phyloP scores from a whole-genome alignment of 1,140 invertebrate species.

The Catajapyx aquilonaris region DNA sequence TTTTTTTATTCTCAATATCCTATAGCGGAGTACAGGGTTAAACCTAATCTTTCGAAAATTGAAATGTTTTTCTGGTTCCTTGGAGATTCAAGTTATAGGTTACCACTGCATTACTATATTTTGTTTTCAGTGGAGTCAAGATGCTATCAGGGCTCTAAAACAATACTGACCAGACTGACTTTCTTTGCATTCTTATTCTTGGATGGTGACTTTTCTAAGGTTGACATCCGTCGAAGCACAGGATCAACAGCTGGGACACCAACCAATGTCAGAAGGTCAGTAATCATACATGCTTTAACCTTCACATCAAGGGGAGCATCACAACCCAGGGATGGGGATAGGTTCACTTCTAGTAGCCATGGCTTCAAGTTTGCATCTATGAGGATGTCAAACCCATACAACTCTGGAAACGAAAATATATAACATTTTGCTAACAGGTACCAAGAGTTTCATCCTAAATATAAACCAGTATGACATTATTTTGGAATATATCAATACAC shows the following conservation, averaged over 20 bases:
- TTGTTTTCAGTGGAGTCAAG: too few species aligned
- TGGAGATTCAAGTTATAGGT: too few species aligned
- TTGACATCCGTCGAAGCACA: conserved; percentile 24
- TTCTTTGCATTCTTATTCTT: conserved; percentile 1
- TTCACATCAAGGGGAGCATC: conserved; percentile 79
- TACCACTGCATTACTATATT: too few species aligned
- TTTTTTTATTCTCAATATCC: too few species aligned
- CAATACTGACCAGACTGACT: conserved; percentile 1
- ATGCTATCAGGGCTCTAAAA: too few species aligned
- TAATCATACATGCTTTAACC: conserved; percentile 74
- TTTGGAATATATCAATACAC: too few species aligned
- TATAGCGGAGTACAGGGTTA: too few species aligned
- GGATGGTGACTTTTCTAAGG: conserved; percentile 5
- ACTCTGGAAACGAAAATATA: conserved; percentile 37
- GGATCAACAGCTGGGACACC: conserved; percentile 62
- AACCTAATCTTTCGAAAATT: too few species aligned
- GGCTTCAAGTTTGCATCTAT: conserved; percentile 78
- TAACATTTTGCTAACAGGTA: too few species aligned
- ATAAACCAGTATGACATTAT: too few species aligned
- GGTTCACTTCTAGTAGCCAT: conserved; percentile 82
- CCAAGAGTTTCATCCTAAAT: too few species aligned
- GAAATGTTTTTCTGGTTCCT: too few species aligned
- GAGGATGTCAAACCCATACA: conserved; percentile 91
- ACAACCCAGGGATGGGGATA: conserved; percentile 81
- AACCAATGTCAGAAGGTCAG: conserved; percentile 73